Conservation (phyloP, 2,888 invertebrate species). For the Ectobius pallidus region DNA sequence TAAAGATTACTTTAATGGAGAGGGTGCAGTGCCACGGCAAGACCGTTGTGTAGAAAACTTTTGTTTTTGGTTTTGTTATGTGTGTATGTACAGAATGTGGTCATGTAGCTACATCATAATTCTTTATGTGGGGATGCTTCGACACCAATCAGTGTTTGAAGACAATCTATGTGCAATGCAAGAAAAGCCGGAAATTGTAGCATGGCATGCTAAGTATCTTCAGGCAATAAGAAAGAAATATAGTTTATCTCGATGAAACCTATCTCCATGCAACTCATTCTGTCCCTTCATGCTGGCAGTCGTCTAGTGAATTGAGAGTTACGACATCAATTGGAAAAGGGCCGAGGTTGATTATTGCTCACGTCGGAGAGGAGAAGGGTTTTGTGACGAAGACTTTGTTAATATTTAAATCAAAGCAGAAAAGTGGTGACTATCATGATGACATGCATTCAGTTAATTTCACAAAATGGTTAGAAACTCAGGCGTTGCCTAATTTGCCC, state of each 20-base stretch:
- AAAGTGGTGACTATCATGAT: conserved; percentile 39
- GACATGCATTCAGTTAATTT: conserved; percentile 38
- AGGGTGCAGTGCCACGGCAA: not conserved
- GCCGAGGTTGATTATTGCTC: conserved; percentile 33
- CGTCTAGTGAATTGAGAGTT: not conserved
- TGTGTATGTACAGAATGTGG: no score
- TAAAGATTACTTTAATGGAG: not conserved
- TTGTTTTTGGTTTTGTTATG: no score
- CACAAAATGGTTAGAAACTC: conserved; percentile 33
- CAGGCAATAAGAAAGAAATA: not conserved
- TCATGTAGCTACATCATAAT: no score
- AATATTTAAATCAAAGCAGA: conserved; percentile 32
- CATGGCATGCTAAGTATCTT: not conserved
- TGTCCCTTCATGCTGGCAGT: not conserved
- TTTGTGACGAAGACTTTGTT: conserved; percentile 37
- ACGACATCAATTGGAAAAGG: conserved; percentile 17
- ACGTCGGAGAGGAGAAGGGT: conserved; percentile 36
- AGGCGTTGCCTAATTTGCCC: conserved; percentile 42
- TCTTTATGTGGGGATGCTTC: no score
- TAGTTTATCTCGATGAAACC: not conserved
- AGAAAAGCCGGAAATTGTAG: not conserved
- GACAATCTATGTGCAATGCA: no score
- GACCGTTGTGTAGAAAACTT: no score
- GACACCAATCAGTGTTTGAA: no score
- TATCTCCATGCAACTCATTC: not conserved